These are phyloP conservation scores for Elysia crispata DNA, from an alignment of 2,888 invertebrate genomes.

Conservation along the genomic window DNA sequence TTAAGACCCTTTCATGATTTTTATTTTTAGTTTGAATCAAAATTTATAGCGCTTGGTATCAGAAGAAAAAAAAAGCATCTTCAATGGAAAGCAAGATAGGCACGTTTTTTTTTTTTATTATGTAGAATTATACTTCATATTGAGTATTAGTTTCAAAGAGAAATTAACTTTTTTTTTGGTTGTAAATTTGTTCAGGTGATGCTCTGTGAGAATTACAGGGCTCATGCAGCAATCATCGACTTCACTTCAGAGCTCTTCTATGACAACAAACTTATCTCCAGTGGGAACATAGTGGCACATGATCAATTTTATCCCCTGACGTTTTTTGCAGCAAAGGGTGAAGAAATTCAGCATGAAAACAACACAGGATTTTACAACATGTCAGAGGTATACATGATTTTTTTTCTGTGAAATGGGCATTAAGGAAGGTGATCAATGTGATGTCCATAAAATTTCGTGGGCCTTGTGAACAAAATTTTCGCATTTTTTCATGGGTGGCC, in stretches of 20 bases:
- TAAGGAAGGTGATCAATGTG: too few relatives aligned
- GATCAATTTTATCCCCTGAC: conserved; percentile 86
- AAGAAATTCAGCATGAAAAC: conserved; percentile 86
- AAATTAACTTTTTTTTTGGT: background rate
- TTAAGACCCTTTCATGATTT: too few relatives aligned
- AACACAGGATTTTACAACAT: conserved; percentile 89
- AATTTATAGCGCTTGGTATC: too few relatives aligned
- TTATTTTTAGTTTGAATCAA: too few relatives aligned
- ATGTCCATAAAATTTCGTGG: too few relatives aligned
- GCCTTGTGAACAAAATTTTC: too few relatives aligned
- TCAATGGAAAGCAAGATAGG: too few relatives aligned
- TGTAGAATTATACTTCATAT: background rate
- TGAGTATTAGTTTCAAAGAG: background rate
- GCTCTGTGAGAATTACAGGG: conserved; percentile 89
- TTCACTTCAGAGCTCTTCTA: conserved; percentile 90
- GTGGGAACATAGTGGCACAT: conserved; percentile 85
- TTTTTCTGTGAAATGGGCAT: too few relatives aligned
- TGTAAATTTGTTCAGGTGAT: conserved; percentile 73
- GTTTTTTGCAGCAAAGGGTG: conserved; percentile 88
- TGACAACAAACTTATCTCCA: conserved; percentile 86
- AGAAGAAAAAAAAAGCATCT: too few relatives aligned
- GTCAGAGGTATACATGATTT: conserved; percentile 82
- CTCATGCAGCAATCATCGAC: conserved; percentile 88
- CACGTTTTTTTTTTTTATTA: too few relatives aligned
- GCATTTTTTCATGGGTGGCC: too few relatives aligned